Percentiles rank a stretch among this genome's conserved stretches.
These are phyloP conservation scores for Apteryx owenii DNA, from an alignment of 2,113 vertebrate genomes.

Conservation along the genomic window DNA sequence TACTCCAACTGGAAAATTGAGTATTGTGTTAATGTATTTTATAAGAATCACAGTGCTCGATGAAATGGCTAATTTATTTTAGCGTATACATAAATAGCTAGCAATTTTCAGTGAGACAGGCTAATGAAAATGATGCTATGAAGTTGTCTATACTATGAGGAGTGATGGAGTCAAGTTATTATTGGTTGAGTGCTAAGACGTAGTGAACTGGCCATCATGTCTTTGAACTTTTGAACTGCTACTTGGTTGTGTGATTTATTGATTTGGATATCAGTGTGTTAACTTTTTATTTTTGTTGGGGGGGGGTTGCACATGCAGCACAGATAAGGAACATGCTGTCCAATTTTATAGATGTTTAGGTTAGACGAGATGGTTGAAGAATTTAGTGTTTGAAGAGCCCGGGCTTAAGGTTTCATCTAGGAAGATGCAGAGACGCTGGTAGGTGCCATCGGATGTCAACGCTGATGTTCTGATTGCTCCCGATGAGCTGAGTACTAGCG, in stretches of 20 bases:
- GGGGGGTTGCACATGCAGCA: not conserved
- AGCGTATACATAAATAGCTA: constrained; percentile 94
- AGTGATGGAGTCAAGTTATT: constrained; percentile 82
- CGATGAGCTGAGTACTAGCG: not conserved
- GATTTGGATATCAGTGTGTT: constrained; percentile 78
- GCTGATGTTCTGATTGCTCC: constrained; percentile 37
- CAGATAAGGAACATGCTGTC: constrained; percentile 44
- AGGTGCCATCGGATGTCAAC: constrained; percentile 62
- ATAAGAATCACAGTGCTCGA: constrained; percentile 90
- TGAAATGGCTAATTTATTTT: constrained; percentile 93
- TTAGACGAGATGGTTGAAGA: constrained; percentile 73
- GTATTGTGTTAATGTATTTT: constrained; percentile 86
- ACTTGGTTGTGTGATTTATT: constrained; percentile 83
- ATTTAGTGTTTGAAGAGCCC: constrained; percentile 55
- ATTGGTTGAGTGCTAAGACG: constrained; percentile 79
- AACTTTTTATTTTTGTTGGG: constrained; percentile 71
- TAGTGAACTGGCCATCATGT: constrained; percentile 83
- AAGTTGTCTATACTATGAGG: constrained; percentile 82
- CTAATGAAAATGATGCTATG: constrained; percentile 87
- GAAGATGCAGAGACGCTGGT: constrained; percentile 55
- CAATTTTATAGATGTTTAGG: constrained; percentile 66
- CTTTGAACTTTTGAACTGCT: constrained; percentile 89
- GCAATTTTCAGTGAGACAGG: constrained; percentile 87
- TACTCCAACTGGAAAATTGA: constrained; percentile 85
- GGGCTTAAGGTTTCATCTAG: constrained; percentile 32